These are phyloP conservation scores for Leistus spinibarbis DNA, from an alignment of 2,888 invertebrate genomes.

Conservation along the genomic window DNA sequence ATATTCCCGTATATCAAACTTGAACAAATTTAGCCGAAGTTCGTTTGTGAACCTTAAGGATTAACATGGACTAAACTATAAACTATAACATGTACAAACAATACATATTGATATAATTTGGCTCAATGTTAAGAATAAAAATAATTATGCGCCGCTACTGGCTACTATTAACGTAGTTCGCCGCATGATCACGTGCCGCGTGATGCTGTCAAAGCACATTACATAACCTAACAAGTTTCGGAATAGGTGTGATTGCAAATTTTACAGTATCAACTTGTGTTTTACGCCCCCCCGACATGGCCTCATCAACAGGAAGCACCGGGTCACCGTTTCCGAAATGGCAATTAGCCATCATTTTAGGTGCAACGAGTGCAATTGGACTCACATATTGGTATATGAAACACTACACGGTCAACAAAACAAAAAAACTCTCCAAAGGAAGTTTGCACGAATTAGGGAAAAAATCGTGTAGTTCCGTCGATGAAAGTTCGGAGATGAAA, in stretches of 20 bases:
- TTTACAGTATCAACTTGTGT: not conserved
- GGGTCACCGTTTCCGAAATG: conserved; percentile 75
- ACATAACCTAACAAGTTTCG: conserved; percentile 30
- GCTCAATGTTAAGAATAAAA: too few relatives aligned
- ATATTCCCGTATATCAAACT: too few relatives aligned
- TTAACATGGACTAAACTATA: too few relatives aligned
- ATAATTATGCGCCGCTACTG: too few relatives aligned
- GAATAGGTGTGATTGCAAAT: conserved; percentile 6
- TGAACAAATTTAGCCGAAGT: too few relatives aligned
- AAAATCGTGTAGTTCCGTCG: conserved; percentile 54
- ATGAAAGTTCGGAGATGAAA: conserved; percentile 59
- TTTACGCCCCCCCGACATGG: conserved; percentile 5
- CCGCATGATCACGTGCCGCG: not conserved
- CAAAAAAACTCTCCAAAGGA: conserved; percentile 52
- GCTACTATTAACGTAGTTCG: too few relatives aligned
- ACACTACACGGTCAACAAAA: conserved; percentile 57
- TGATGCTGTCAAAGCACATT: conserved; percentile 22
- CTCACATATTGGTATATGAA: conserved; percentile 79
- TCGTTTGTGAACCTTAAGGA: too few relatives aligned
- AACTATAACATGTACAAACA: too few relatives aligned
- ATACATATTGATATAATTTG: too few relatives aligned
- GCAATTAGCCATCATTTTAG: conserved; percentile 84
- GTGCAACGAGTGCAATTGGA: conserved; percentile 80
- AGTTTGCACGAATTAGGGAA: conserved; percentile 44
- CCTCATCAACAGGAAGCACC: conserved; percentile 26